A percentile compares a stretch with the other conserved stretches of the same genome.
Conservation (phyloP, 2,888 invertebrate genomes). For the Clusia tigrina region DNA sequence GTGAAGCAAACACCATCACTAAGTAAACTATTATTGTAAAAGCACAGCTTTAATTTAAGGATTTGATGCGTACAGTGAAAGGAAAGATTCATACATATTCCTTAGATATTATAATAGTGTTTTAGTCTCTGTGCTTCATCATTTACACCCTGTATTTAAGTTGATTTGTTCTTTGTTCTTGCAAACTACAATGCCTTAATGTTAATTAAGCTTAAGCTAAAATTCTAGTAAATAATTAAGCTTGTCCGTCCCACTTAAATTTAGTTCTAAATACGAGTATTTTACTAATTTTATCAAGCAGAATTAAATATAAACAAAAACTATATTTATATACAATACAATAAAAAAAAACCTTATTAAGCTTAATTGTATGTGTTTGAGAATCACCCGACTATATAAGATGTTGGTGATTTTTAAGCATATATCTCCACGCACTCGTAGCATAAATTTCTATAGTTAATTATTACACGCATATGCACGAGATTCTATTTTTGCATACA, state of each 20-base stretch:
- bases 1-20: too few species aligned
- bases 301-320: slow-evolving; percentile 32
- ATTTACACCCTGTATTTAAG: neutral
- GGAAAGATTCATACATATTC: too few species aligned
- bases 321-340: slow-evolving; percentile 17
- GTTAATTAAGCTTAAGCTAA: slow-evolving; percentile 2
- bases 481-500: too few species aligned
- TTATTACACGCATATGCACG: too few species aligned
- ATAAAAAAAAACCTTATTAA: slow-evolving; percentile 23
- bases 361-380: neutral
- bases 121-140: too few species aligned
- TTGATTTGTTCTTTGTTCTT: neutral
- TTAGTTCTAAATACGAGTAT: slow-evolving; percentile 19
- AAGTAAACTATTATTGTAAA: too few species aligned
- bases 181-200: neutral
- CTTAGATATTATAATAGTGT: too few species aligned
- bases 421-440: too few species aligned
- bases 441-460: neutral
- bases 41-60: too few species aligned
- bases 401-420: too few species aligned
- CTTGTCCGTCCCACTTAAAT: slow-evolving; percentile 19
- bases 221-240: slow-evolving; percentile 9
- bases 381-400: too few species aligned
- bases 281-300: slow-evolving; percentile 28
- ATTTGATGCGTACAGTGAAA: too few species aligned